A percentile compares a stretch with the other conserved stretches of the same genome.
Evolutionary conservation across 92 coral and sea anemone species (phyloP).

Genomic region (Montipora capitata): DNA sequence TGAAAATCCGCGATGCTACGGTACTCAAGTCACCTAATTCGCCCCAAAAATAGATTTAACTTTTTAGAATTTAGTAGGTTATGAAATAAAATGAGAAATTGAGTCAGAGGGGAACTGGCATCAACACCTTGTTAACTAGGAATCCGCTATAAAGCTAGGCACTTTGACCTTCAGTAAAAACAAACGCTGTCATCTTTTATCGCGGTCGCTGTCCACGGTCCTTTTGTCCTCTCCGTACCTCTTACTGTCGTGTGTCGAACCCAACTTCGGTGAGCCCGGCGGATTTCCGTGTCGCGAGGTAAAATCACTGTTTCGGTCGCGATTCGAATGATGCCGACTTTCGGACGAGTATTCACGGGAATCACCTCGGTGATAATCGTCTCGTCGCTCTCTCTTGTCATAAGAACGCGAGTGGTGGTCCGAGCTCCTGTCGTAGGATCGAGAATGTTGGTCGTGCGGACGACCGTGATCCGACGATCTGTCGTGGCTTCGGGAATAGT

Average conservation of each 20-base stretch:
- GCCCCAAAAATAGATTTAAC: too few relatives aligned
- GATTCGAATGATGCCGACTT: slow-evolving; percentile 86
- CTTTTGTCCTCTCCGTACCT: slow-evolving; percentile 82
- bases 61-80: not conserved
- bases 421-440: slow-evolving; percentile 81
- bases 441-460: slow-evolving; percentile 77
- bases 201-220: slow-evolving; percentile 75
- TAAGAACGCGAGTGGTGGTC: slow-evolving; percentile 85
- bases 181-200: slow-evolving; percentile 76
- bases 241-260: slow-evolving; percentile 67
- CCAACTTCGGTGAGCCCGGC: slow-evolving; percentile 65
- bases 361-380: slow-evolving; percentile 79
- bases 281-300: slow-evolving; percentile 45
- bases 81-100: too few relatives aligned
- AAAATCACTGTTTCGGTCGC: slow-evolving; percentile 71
- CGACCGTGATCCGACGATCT: slow-evolving; percentile 86
- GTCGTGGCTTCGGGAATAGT: slow-evolving; percentile 83
- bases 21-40: too few relatives aligned
- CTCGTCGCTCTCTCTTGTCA: slow-evolving; percentile 85
- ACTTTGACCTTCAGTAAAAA: not conserved
- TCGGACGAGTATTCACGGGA: slow-evolving; percentile 87
- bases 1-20: too few relatives aligned
- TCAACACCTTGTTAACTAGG: too few relatives aligned
- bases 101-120: not conserved
- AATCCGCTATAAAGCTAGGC: too few relatives aligned